phyloP scores from a whole-genome alignment of 1,140 invertebrate species.

The Stenopsyche tienmushanensis region DNA sequence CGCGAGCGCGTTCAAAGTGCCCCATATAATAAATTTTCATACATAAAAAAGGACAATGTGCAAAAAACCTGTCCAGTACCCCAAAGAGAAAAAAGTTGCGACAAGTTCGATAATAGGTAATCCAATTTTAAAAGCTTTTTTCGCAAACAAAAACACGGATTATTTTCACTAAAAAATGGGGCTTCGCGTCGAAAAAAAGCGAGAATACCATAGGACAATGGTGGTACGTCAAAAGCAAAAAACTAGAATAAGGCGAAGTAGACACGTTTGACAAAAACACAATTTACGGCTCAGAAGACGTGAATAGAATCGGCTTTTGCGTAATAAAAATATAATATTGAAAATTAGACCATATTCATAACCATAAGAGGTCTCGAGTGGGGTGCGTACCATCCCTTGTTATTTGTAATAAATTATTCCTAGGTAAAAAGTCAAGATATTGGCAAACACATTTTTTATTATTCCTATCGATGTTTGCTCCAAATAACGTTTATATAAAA shows the following conservation, averaged over 20 bases:
- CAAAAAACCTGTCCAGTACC: no score
- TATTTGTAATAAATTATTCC: constrained; percentile 39
- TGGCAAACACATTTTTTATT: constrained; percentile 24
- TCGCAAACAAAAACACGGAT: constrained; percentile 26
- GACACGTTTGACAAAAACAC: constrained; percentile 38
- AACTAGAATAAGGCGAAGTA: constrained; percentile 27
- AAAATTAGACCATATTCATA: constrained; percentile 43
- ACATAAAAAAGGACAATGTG: no score
- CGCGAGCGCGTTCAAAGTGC: no score
- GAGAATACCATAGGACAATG: constrained; percentile 14
- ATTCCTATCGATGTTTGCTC: no score
- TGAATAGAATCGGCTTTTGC: constrained; percentile 29
- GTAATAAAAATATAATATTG: constrained; percentile 42
- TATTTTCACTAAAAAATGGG: constrained; percentile 13
- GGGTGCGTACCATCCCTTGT: constrained; percentile 24
- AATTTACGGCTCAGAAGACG: constrained; percentile 29
- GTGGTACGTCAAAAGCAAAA: constrained; percentile 21
- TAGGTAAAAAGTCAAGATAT: constrained; percentile 32
- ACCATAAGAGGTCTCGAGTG: constrained; percentile 36
- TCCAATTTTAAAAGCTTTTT: constrained; percentile 42
- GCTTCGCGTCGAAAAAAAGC: constrained; percentile 31
- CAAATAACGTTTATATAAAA: no score
- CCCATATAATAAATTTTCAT: no score
- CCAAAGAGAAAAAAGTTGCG: constrained; percentile 24
- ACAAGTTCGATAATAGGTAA: constrained; percentile 41